phyloP scores from a whole-genome alignment of 2,888 invertebrate species.

The Ophraella communa region DNA sequence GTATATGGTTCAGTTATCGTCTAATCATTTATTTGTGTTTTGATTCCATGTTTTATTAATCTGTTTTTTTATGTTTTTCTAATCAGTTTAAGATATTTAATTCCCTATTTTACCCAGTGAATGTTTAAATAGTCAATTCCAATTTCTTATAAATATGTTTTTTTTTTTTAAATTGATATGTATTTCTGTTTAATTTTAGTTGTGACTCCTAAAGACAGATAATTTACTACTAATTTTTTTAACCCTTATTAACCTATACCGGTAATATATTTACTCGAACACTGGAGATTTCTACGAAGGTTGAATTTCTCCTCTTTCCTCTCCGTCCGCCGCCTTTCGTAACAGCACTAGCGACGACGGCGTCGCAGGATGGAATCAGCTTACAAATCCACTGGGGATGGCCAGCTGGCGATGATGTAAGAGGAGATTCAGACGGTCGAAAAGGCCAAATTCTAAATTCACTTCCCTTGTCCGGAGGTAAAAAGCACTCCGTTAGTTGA shows the following conservation, averaged over 20 bases:
- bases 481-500: constrained; percentile 59
- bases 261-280: constrained; percentile 22
- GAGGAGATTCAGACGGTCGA: constrained; percentile 50
- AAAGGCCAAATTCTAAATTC: constrained; percentile 58
- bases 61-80: too few relatives aligned
- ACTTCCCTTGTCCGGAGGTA: constrained; percentile 61
- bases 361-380: constrained; percentile 52
- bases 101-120: too few relatives aligned
- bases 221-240: too few relatives aligned
- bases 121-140: too few relatives aligned
- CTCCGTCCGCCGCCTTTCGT: constrained; percentile 10
- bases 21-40: too few relatives aligned
- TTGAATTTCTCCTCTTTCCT: constrained; percentile 7
- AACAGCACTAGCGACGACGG: constrained; percentile 25
- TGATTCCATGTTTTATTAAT: too few relatives aligned
- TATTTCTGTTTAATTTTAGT: too few relatives aligned
- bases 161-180: too few relatives aligned
- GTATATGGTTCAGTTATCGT: too few relatives aligned
- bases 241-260: background rate
- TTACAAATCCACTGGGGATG: constrained; percentile 59
- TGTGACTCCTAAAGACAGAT: too few relatives aligned
- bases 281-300: constrained; percentile 33
- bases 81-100: too few relatives aligned
- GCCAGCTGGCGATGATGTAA: constrained; percentile 57
- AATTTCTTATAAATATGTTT: too few relatives aligned